Percentiles rank a stretch among this genome's conserved stretches.
Evolutionary conservation across 2,113 vertebrate species (phyloP).

Genomic region (Alligator mississippiensis): DNA sequence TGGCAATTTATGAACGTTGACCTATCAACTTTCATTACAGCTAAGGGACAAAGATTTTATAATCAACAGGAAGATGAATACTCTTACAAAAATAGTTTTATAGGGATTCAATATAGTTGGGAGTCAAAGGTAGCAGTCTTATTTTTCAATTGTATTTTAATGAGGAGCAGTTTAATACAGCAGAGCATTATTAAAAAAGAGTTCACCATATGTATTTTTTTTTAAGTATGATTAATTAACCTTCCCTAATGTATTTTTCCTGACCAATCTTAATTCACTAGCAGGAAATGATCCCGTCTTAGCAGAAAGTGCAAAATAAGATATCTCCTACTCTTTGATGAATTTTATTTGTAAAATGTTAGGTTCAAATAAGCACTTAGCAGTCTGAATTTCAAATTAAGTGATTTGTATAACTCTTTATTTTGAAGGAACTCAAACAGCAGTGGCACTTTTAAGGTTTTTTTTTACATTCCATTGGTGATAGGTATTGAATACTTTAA

Average conservation of each 20-base stretch:
- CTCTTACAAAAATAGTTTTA: neutral
- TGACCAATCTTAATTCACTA: neutral
- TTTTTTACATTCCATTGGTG: neutral
- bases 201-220: neutral
- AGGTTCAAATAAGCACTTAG: neutral
- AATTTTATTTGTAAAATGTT: neutral
- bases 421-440: neutral
- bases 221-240: neutral
- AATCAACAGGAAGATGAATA: neutral
- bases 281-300: neutral
- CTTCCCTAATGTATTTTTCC: neutral
- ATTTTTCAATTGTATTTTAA: conserved; percentile 8
- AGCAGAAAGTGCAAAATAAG: neutral
- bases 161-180: neutral
- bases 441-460: neutral
- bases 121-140: neutral
- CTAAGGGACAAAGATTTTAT: neutral
- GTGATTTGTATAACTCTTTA: neutral
- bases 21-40: neutral
- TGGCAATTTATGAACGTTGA: neutral
- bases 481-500: neutral
- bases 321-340: neutral
- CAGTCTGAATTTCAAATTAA: neutral
- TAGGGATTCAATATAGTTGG: neutral
- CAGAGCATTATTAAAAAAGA: neutral